Percentiles rank a stretch among this genome's conserved stretches.
These are phyloP conservation scores for Mamestra configurata DNA, from an alignment of 1,140 invertebrate species.

Conservation along the genomic window DNA sequence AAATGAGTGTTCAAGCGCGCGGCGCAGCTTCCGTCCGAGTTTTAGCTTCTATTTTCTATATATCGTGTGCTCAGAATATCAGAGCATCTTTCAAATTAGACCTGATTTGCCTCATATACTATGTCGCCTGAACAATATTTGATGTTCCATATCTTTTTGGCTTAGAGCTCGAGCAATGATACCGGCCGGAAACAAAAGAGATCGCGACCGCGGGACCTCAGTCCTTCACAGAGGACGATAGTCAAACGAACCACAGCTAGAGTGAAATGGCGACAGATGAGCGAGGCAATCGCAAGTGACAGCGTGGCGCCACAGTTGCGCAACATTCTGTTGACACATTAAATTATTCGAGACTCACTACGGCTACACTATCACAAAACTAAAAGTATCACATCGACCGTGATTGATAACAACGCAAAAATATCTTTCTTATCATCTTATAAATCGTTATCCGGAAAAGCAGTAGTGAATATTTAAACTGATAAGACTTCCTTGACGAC, in stretches of 20 bases:
- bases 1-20: not conserved
- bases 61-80: not conserved
- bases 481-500: not conserved
- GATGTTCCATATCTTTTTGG: too few species aligned
- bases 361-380: not conserved
- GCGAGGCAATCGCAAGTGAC: too few species aligned
- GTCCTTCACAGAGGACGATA: too few species aligned
- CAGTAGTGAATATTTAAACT: not conserved
- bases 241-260: too few species aligned
- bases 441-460: not conserved
- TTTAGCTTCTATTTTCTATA: not conserved
- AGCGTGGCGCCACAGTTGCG: too few species aligned
- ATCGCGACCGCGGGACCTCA: too few species aligned
- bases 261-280: too few species aligned
- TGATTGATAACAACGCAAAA: conserved; percentile 3
- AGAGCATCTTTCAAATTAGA: not conserved
- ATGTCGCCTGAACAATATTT: too few species aligned
- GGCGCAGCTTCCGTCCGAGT: not conserved
- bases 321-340: too few species aligned
- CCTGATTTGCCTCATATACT: too few species aligned
- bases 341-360: not conserved
- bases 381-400: not conserved
- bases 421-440: not conserved
- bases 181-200: too few species aligned
- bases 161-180: too few species aligned